These are phyloP conservation scores for Valencia hispanica DNA, from an alignment of 2,797 vertebrate genomes.

Conservation along the genomic window DNA sequence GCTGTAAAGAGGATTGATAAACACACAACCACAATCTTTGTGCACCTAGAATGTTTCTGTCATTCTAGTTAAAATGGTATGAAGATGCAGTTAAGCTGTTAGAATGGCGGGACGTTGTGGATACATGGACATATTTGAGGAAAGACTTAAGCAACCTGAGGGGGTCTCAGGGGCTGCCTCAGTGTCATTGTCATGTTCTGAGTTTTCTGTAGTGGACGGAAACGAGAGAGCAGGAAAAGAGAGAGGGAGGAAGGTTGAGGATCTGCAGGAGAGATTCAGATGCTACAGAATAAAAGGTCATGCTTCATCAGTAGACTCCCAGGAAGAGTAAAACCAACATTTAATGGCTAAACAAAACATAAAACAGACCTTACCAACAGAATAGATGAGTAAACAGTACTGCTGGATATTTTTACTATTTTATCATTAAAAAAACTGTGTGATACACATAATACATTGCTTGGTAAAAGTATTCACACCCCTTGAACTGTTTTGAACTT, in stretches of 20 bases:
- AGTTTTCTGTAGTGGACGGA: slow-evolving; percentile 93
- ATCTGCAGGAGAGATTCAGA: slow-evolving; percentile 60
- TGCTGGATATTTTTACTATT: not conserved
- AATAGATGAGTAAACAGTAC: not conserved
- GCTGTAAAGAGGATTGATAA: not conserved
- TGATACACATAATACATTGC: not conserved
- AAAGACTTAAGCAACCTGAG: slow-evolving; percentile 92
- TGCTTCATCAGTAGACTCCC: slow-evolving; percentile 29
- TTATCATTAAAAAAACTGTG: not conserved
- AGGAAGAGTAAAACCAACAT: slow-evolving; percentile 37
- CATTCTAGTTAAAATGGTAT: slow-evolving; percentile 67
- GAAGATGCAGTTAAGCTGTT: slow-evolving; percentile 73
- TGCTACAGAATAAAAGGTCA: slow-evolving; percentile 42
- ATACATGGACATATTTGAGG: slow-evolving; percentile 74
- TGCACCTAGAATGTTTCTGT: slow-evolving; percentile 59
- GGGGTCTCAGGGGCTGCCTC: slow-evolving; percentile 90
- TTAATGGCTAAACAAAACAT: not conserved
- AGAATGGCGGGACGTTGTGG: slow-evolving; percentile 61
- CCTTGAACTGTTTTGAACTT: not conserved
- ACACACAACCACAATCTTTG: slow-evolving; percentile 20
- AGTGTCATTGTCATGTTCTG: slow-evolving; percentile 97
- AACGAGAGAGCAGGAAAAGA: slow-evolving; percentile 83
- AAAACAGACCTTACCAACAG: slow-evolving; percentile 17
- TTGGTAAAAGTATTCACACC: not conserved
- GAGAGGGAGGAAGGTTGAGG: slow-evolving; percentile 72